Base-by-base conservation (phyloP, 2,888 invertebrate genomes). In the Drosophila mercatorum region DNA sequence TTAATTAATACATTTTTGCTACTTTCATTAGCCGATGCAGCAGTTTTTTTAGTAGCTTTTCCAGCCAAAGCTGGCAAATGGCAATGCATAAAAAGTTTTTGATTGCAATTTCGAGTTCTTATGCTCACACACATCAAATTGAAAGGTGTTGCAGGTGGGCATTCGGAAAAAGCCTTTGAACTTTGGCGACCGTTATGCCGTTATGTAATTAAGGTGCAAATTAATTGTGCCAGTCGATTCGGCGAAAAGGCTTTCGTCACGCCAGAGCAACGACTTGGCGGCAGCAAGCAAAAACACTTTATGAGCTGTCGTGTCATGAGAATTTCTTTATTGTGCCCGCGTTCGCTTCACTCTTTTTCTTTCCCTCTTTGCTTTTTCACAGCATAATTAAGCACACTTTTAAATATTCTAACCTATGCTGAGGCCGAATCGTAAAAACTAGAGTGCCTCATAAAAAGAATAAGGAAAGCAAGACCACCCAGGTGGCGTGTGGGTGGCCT, bases 351-450 rank as follows among this genome's bases (percentile, higher is more conserved):
- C 31, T 17, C 34, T 34, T 1, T 31, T 14, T 47, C 3, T 12
- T 26, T 46, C 3, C 11, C 6, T 26, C 12, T 53, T 40, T 0
- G 17, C 17, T 46, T 71, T 75, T 72, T 70, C 77, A 61, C 66
- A 81, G 70, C 81, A 83, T 81, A 87, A 83, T 83, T 83, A 83
- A 83, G 87, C 78, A 81, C 77, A 75, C 87, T 83, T 87, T 83
- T 84, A 87, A 84, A 87, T 84, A 87, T 83, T 81, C 83, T 61
- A 86, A 78, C 80, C 81, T 75, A 80, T 82, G 82, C 59, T 77
- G 80, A 75, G 75, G 80, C 67, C 65, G 78, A 69, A 69, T 81
- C 87, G 71, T 87, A 87, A 84, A 83, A 84, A 75, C 67, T 85
- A 81, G 80, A 80, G 78, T 81, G 63, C 75, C 62, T 55, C 69